These are phyloP conservation scores for Saccostrea echinata DNA, from an alignment of 1,140 invertebrate genomes.

Conservation along the genomic window DNA sequence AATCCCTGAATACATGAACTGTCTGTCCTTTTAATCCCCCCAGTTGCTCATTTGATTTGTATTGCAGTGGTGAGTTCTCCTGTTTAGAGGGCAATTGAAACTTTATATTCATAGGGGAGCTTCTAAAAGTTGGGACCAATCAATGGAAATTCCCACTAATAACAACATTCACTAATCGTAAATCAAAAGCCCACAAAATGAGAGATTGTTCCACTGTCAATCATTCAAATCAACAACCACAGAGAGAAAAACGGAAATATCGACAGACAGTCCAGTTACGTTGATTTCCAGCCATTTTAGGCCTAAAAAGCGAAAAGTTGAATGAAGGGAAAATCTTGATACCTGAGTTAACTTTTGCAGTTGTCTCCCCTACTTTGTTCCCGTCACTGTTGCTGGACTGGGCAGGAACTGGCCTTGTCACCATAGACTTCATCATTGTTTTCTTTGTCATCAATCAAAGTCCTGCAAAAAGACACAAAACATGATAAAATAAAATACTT, in stretches of 20 bases:
- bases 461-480: background rate
- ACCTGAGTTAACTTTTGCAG: constrained; percentile 2
- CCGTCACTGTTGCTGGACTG: background rate
- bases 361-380: constrained; percentile 1
- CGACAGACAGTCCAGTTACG: background rate
- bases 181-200: background rate
- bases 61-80: background rate
- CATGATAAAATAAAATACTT: background rate
- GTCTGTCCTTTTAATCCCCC: background rate
- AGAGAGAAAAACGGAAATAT: background rate
- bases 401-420: background rate
- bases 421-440: constrained; percentile 11
- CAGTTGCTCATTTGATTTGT: background rate
- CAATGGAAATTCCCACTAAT: background rate
- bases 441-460: constrained; percentile 2
- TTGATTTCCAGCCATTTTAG: constrained; percentile 32
- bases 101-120: background rate
- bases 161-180: background rate
- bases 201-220: constrained; percentile 1
- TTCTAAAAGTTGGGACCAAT: background rate
- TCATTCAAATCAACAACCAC: constrained; percentile 16
- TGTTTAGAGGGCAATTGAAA: background rate
- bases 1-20: constrained; percentile 23
- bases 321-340: background rate
- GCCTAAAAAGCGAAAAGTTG: background rate